Base-by-base conservation (phyloP, 2,113 vertebrate genomes). In the Lates calcarifer region DNA sequence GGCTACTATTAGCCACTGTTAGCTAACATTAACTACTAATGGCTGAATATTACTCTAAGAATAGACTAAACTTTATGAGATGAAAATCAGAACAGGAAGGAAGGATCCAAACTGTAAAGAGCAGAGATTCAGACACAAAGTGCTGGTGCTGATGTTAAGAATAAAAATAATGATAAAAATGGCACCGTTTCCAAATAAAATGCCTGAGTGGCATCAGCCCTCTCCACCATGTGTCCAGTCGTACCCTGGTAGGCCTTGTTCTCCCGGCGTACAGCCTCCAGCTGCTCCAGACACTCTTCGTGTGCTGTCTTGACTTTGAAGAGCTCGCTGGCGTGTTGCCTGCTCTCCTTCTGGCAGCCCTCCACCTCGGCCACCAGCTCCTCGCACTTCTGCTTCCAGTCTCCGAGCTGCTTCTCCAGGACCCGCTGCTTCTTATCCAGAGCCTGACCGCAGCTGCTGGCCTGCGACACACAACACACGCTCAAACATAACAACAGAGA, bases 351-450 rank as follows among this genome's bases (percentile, higher is more conserved):
- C 92, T 96, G 95, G 73, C 95, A 95, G 51, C 86, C 77, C 82
- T 96, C 95, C 84, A 96, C 92, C 85, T 96, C 95, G 0, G 57
- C 57, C 81, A 95, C 83, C 85, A 96, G 91, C 69, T 96, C 95
- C 80, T 96, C 95, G 9, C 94, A 94, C 87, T 95, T 95, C 87
- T 94, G 94, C 80, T 74, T 92, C 94, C 95, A 95, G 89, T 96
- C 95, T 0, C 83, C 90, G 13, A 95, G 93, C 88, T 96, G 95
- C 89, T 95, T 96, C 83, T 96, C 95, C 87, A 96, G 84, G 73
- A 95, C 65, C 15, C 92, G 90, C 80, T 96, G 95, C 91, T 95
- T 96, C 90, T 96, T 96, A 35, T 96, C 95, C 81, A 96, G 90
- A 14, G 92, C 74, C 43, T 94, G 93, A 63, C 92, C 64, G 51